These are phyloP conservation scores for Neodiprion pinetum DNA, from an alignment of 1,140 invertebrate genomes.

Conservation along the genomic window DNA sequence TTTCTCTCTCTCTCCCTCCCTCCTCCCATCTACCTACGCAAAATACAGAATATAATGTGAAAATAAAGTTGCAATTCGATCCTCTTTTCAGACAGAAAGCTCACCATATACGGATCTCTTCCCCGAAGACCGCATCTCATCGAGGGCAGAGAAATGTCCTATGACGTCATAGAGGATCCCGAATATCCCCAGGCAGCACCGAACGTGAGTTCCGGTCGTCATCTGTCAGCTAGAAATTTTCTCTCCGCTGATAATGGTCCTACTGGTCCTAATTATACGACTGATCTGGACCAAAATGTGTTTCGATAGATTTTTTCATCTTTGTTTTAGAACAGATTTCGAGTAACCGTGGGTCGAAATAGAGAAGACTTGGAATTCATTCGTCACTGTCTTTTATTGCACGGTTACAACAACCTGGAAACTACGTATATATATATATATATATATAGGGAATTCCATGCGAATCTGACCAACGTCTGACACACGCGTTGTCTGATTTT, in stretches of 20 bases:
- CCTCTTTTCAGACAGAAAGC: conserved; percentile 45
- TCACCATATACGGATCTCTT: conserved; percentile 48
- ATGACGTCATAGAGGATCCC: conserved; percentile 46
- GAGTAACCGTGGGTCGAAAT: not conserved
- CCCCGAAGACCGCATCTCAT: conserved; percentile 48
- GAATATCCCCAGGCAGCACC: conserved; percentile 50
- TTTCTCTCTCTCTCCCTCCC: too few relatives aligned
- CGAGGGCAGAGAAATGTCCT: conserved; percentile 46
- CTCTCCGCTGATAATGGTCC: conserved; percentile 24
- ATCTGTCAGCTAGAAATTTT: conserved; percentile 4
- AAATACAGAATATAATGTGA: not conserved
- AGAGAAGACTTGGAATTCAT: not conserved
- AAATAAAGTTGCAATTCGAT: not conserved
- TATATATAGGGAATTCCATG: too few relatives aligned
- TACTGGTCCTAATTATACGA: not conserved
- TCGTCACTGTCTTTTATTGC: not conserved
- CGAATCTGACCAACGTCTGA: too few relatives aligned
- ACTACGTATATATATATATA: too few relatives aligned
- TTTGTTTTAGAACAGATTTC: too few relatives aligned
- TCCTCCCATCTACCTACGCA: too few relatives aligned
- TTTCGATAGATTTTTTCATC: not conserved
- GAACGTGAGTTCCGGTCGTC: conserved; percentile 40
- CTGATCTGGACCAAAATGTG: not conserved
- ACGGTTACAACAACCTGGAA: too few relatives aligned
- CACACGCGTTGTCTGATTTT: too few relatives aligned